Evolutionary conservation across 1,140 invertebrate species (phyloP), one percentile per base, ranked within the genome.

Genomic region (Neodiprion virginianus): DNA sequence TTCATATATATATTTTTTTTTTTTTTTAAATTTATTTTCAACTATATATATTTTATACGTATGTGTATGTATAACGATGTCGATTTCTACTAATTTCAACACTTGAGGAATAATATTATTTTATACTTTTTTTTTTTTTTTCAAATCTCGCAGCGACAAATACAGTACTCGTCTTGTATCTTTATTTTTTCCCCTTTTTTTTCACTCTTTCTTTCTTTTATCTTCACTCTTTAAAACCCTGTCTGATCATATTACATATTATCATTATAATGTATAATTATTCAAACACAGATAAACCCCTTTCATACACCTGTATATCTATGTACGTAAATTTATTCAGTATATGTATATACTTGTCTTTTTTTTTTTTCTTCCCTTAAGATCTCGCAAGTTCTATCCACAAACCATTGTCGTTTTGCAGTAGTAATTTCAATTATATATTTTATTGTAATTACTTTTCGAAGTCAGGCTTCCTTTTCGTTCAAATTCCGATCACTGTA

Each of bases 161-260:
- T 61, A 61, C 53, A 61, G 14, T 40, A 40, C 2, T 40, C 28
- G 28, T 3, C 5, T 40, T 40, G 28, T 40, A 3, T 40, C 2
- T 61, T 61, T 61, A 61, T 17, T 61, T 61, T 5, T 61, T 1
- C n/a, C 53, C 53, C n/a, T 61, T 61, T 53, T 7, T 4, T 61
- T 12, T 61, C 53, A 61, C 11, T 61, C 8, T 12, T 61, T 8
- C n/a, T 17, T 61, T 61, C n/a, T 61, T 61, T 61, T 61, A 12
- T 5, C 53, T 61, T 17, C n/a, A 14, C n/a, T 61, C n/a, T 61
- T 61, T 14, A 61, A 61, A 61, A 61, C 53, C 53, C 53, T 61
- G 53, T 61, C 53, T 61, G n/a, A 61, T 61, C 53, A 61, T 61
- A 61, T 61, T 61, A 61, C 4, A 61, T 61, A 61, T 14, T 61